Evolutionary conservation across 2,113 vertebrate species (phyloP), one percentile per base, ranked within the genome.

Genomic region (Ptychochromis oligacanthus): DNA sequence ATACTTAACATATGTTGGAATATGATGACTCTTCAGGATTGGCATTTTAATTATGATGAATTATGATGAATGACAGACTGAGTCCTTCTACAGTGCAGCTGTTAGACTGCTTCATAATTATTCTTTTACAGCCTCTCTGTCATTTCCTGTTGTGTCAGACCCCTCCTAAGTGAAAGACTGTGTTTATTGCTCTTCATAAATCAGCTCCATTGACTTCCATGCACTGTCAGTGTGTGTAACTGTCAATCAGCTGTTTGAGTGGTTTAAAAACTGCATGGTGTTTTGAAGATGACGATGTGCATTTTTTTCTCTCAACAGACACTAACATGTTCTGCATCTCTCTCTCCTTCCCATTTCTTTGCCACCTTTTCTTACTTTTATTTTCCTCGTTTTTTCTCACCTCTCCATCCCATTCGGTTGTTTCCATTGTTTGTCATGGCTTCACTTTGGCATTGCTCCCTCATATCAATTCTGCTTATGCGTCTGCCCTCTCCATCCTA

Each of bases 281-380:
- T 87, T 72, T 76, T 86, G 67, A 77, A 87, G 78, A 90, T 87
- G 81, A 85, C 7, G 6, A 82, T 93, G 87, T 95, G 83, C 90
- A 89, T 94, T 95, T 72, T 54, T 93, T 92, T 90, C 87, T 93
- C 90, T 93, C 87, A 22, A 90, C 83, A 90, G 92, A 95, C 92
- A 93, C 95, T 96, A 96, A 96, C 94, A 95, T 95, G 93, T 90
- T 96, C 89, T 95, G 70, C 93, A 94, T 95, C 87, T 95, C 91
- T 95, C 92, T 94, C 92, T 94, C 92, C 89, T 93, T 91, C 92
- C 94, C 90, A 94, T 93, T 93, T 89, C 89, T 93, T 93, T 88
- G 79, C 82, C 52, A 28, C 80, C 64, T 86, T 82, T 85, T 86
- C 57, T 87, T 86, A 36, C 65, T 65, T 86, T 80, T 34, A 34